Evolutionary conservation across 1,140 invertebrate genomes (phyloP).

Genomic region (Drosophila eugracilis): DNA sequence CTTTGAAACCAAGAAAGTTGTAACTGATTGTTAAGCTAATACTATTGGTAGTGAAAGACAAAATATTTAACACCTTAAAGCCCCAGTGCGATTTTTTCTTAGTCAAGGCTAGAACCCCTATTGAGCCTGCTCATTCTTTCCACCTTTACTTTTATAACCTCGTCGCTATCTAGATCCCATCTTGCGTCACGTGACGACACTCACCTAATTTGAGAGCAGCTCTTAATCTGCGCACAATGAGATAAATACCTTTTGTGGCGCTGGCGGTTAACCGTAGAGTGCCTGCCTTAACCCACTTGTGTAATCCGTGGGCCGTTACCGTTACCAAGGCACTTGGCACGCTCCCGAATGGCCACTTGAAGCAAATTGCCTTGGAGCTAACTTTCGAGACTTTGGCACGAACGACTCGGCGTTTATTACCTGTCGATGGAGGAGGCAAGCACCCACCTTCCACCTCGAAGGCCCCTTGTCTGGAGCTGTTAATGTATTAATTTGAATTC

Average conservation of each 20-base stretch:
- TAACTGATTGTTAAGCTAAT: too few relatives aligned
- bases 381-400: slow-evolving; percentile 71
- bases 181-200: slow-evolving; percentile 58
- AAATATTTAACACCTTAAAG: background rate
- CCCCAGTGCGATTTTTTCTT: background rate
- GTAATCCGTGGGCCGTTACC: slow-evolving; percentile 52
- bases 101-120: background rate
- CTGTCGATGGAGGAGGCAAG: slow-evolving; percentile 27
- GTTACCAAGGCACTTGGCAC: slow-evolving; percentile 77
- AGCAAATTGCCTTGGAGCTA: slow-evolving; percentile 67
- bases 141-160: background rate
- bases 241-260: slow-evolving; percentile 78
- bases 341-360: slow-evolving; percentile 80
- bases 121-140: background rate
- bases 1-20: too few relatives aligned
- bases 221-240: slow-evolving; percentile 70
- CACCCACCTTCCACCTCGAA: background rate
- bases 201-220: slow-evolving; percentile 69
- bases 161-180: slow-evolving; percentile 16
- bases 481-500: slow-evolving; percentile 81
- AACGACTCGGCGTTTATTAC: slow-evolving; percentile 73
- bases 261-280: slow-evolving; percentile 23
- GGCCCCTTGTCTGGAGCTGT: slow-evolving; percentile 56
- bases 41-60: background rate
- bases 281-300: slow-evolving; percentile 10